Conservation (phyloP, 2,113 vertebrate genomes). For the Ellobius talpinus region DNA sequence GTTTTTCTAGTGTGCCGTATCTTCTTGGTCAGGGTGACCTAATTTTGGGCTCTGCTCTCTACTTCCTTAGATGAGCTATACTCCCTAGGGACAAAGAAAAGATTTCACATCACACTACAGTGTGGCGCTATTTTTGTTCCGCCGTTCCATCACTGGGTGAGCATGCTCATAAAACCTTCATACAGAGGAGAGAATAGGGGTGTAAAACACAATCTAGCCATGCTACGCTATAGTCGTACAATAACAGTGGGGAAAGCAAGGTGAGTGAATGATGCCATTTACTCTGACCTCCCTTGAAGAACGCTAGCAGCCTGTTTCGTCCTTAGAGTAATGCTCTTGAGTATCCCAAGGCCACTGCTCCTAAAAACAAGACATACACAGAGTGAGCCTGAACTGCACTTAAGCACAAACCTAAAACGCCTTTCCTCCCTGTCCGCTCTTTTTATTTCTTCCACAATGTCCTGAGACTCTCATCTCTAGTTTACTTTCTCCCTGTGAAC, state of each 20-base stretch:
- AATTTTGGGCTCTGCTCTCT: constrained; percentile 17
- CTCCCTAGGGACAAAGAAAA: not conserved
- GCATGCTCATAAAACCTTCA: not conserved
- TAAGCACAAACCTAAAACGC: constrained; percentile 7
- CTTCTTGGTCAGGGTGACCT: constrained; percentile 32
- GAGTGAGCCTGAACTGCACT: not conserved
- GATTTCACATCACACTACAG: not conserved
- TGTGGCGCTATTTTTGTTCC: not conserved
- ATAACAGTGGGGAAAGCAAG: not conserved
- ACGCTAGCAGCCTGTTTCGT: not conserved
- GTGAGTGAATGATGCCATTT: not conserved
- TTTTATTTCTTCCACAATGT: not conserved
- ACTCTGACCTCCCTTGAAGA: not conserved
- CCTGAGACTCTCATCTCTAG: not conserved
- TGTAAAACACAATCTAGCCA: not conserved
- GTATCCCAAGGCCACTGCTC: not conserved
- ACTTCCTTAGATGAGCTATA: not conserved
- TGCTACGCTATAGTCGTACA: not conserved
- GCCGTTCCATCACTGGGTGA: not conserved
- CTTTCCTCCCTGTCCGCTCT: not conserved
- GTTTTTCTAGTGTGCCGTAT: not conserved
- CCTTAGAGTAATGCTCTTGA: not conserved
- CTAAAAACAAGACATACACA: not conserved
- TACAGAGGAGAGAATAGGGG: not conserved
- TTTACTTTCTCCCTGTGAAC: not conserved